Percentiles rank a stretch among this genome's conserved stretches.
Evolutionary conservation across 2,888 invertebrate species (phyloP).

Genomic region (Agrotis exclamationis): DNA sequence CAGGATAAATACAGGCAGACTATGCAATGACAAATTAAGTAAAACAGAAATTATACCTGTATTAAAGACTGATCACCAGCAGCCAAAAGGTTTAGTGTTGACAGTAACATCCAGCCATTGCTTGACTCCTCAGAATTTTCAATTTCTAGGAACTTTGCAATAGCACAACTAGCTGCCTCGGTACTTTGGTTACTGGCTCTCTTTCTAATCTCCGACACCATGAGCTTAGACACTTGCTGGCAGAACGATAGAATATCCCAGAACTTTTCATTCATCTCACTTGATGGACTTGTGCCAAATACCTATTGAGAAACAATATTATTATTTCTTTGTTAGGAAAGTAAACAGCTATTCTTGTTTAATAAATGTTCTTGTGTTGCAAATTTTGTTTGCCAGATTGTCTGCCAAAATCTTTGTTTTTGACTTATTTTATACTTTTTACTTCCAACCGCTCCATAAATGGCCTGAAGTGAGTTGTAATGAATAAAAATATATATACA

Average conservation of each 20-base stretch:
- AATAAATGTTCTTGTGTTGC: neutral
- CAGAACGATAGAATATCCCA: constrained; percentile 98
- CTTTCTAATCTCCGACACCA: constrained; percentile 99
- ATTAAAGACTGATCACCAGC: constrained; percentile 97
- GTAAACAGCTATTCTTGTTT: neutral
- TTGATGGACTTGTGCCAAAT: constrained; percentile 97
- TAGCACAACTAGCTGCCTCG: constrained; percentile 98
- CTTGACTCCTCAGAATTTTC: constrained; percentile 98
- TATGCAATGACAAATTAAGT: neutral
- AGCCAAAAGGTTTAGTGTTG: constrained; percentile 97
- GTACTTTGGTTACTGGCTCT: constrained; percentile 99
- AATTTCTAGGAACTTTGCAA: constrained; percentile 99
- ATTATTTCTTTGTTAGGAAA: neutral
- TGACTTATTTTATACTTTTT: neutral
- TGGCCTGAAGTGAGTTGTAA: neutral
- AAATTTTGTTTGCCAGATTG: too few species aligned
- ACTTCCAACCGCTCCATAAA: neutral
- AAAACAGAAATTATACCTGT: constrained; percentile 91
- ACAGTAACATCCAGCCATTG: constrained; percentile 99
- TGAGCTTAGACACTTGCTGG: constrained; percentile 97
- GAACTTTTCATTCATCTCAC: constrained; percentile 99
- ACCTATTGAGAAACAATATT: constrained; percentile 91
- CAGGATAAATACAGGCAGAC: neutral
- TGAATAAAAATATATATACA: neutral
- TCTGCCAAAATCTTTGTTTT: too few species aligned